Evolutionary conservation across 2,888 invertebrate genomes (phyloP).

Genomic region (Metopia argyrocephala): DNA sequence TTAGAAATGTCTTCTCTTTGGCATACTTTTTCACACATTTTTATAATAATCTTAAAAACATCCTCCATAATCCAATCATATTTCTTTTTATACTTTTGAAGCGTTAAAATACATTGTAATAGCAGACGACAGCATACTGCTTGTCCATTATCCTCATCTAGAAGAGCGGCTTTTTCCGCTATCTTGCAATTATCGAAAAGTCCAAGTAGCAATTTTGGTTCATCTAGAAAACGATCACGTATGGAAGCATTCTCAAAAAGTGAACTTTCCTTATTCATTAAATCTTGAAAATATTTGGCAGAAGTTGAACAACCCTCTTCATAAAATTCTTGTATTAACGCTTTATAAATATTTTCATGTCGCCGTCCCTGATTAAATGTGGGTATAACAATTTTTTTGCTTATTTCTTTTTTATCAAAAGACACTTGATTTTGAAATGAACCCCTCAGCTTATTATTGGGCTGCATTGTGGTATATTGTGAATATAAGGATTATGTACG

Average conservation of each 20-base stretch:
- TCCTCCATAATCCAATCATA: slow-evolving; percentile 70
- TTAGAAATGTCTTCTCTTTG: slow-evolving; percentile 65
- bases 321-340: slow-evolving; percentile 70
- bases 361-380: slow-evolving; percentile 69
- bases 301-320: slow-evolving; percentile 70
- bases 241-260: slow-evolving; percentile 68
- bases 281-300: slow-evolving; percentile 69
- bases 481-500: too few relatives aligned
- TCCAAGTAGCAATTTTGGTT: slow-evolving; percentile 67
- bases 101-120: slow-evolving; percentile 68
- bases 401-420: slow-evolving; percentile 57
- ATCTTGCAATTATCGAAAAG: slow-evolving; percentile 70
- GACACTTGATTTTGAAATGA: slow-evolving; percentile 30
- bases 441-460: not conserved
- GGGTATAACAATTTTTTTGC: slow-evolving; percentile 36
- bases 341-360: slow-evolving; percentile 68
- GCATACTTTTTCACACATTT: slow-evolving; percentile 63
- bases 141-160: slow-evolving; percentile 64
- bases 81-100: slow-evolving; percentile 67
- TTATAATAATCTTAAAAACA: slow-evolving; percentile 69
- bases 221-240: slow-evolving; percentile 66
- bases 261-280: slow-evolving; percentile 70
- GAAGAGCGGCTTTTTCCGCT: slow-evolving; percentile 69
- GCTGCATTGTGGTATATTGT: not conserved
- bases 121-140: slow-evolving; percentile 67